These are phyloP conservation scores for Mya arenaria DNA, from an alignment of 1,140 invertebrate species.

Conservation along the genomic window DNA sequence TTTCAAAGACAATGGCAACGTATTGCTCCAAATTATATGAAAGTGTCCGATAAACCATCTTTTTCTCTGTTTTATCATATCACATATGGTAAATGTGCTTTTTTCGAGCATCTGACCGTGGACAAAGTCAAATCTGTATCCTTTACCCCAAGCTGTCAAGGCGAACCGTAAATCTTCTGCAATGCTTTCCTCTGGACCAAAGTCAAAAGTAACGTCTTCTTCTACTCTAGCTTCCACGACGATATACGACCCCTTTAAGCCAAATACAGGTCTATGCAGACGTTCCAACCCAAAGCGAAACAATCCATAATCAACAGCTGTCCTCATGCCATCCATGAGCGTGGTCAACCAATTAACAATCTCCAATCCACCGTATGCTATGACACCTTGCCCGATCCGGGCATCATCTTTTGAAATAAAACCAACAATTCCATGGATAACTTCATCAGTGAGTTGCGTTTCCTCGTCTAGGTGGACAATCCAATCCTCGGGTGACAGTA, in stretches of 20 bases:
- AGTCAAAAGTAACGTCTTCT: conserved; percentile 94
- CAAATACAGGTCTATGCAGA: conserved; percentile 97
- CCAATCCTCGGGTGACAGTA: conserved; percentile 94
- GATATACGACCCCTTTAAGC: conserved; percentile 90
- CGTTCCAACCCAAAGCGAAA: conserved; percentile 95
- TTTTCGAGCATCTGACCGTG: conserved; percentile 97
- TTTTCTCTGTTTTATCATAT: conserved; percentile 97
- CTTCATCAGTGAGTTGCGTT: conserved; percentile 95
- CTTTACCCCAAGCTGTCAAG: conserved; percentile 87
- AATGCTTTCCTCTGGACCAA: conserved; percentile 96
- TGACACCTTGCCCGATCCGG: conserved; percentile 90
- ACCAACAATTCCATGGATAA: conserved; percentile 92
- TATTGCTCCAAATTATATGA: conserved; percentile 15
- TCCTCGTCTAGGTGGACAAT: conserved; percentile 99
- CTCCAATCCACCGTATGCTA: conserved; percentile 97
- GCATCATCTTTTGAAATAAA: conserved; percentile 93
- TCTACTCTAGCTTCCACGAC: conserved; percentile 91
- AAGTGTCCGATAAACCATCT: conserved; percentile 97
- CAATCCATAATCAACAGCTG: conserved; percentile 95
- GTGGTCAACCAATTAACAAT: conserved; percentile 96
- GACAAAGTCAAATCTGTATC: conserved; percentile 81
- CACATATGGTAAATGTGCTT: conserved; percentile 96
- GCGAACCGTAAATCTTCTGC: conserved; percentile 98
- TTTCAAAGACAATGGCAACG: conserved; percentile 17
- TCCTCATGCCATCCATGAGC: conserved; percentile 96